Base-by-base conservation (phyloP, 1,140 invertebrate species). In the Brachystomella parvula region DNA sequence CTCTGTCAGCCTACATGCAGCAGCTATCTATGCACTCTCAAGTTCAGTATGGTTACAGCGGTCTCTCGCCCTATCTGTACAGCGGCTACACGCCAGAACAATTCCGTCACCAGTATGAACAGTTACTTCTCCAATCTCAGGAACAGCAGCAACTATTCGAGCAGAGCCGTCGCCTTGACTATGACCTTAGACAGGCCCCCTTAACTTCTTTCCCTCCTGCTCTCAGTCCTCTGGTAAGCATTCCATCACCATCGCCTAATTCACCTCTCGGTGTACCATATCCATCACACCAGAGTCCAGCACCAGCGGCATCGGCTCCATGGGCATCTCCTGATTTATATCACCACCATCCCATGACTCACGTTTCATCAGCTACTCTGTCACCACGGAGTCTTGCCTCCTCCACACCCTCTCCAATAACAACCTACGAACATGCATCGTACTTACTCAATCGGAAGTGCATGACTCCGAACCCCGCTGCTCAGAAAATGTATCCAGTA, bases 391-490 rank as follows among this genome's bases (percentile, higher is more conserved):
- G 64, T 39, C 56, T 73, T 29, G 65, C 69, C 32, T 69, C 67
- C 58, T 71, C 72, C 30, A 71, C 72, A 47, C 72, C 72, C 29
- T 73, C 72, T 30, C 72, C 72, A 31, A 67, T 73, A 21, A 68
- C 69, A 6, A 67, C 70, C 17, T 68, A 70, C 53, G 68, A 72
- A 26, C 62, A 57, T 33, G 30, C 49, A 24, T 21, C 31, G 9
- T 31, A 49, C 39, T 17, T 61, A 29, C 28, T 63, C 2, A 35
- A 21, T 49, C 61, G 69, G 29, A 70, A 67, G 44, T 67, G 65
- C 39, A 44, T 65, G 19, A 70, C 69, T 21, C 69, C 69, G 19
- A 67, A 64, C 47, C 62, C 69, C 31, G 32, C n/a, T 56, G 29
- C 19, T 15, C 26, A 31, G n/a, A n/a, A n/a, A 67, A 33, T 33